Evolutionary conservation across 64 coral and sea anemone genomes (phyloP).

Genomic region (Pocillopora verrucosa): DNA sequence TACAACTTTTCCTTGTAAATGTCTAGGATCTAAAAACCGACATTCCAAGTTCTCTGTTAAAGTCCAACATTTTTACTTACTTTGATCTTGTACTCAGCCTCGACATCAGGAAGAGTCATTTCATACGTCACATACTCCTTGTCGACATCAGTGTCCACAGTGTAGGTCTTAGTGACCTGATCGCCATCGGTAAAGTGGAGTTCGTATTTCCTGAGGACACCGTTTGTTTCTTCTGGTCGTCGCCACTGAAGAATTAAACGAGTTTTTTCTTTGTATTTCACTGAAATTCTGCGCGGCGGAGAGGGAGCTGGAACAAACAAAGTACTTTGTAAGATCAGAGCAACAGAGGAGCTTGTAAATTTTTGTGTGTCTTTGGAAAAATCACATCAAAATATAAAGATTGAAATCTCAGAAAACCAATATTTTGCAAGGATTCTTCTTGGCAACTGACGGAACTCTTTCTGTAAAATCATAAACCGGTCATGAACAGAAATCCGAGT

Average conservation of each 20-base stretch:
- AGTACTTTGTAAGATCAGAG: not conserved
- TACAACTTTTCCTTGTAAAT: no score
- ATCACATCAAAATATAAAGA: no score
- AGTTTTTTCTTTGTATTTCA: constrained; percentile 57
- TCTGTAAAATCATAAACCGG: no score
- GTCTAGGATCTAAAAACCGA: not conserved
- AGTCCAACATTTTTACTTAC: not conserved
- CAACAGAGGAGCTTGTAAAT: not conserved
- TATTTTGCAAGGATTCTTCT: no score
- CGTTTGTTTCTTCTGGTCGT: constrained; percentile 70
- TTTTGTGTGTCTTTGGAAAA: no score
- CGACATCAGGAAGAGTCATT: constrained; percentile 69
- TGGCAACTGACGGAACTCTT: no score
- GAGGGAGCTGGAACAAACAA: constrained; percentile 49
- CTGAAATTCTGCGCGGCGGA: constrained; percentile 64
- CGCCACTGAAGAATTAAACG: constrained; percentile 69
- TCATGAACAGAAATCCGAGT: no score
- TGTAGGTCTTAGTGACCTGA: constrained; percentile 51
- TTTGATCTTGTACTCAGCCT: constrained; percentile 73
- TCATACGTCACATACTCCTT: constrained; percentile 51
- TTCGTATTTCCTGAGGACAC: constrained; percentile 76
- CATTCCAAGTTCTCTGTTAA: not conserved
- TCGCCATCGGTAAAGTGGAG: constrained; percentile 48
- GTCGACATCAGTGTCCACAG: constrained; percentile 17
- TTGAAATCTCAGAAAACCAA: no score